These are phyloP conservation scores for Ceratotherium simum DNA, from an alignment of 2,113 vertebrate genomes.

Conservation along the genomic window DNA sequence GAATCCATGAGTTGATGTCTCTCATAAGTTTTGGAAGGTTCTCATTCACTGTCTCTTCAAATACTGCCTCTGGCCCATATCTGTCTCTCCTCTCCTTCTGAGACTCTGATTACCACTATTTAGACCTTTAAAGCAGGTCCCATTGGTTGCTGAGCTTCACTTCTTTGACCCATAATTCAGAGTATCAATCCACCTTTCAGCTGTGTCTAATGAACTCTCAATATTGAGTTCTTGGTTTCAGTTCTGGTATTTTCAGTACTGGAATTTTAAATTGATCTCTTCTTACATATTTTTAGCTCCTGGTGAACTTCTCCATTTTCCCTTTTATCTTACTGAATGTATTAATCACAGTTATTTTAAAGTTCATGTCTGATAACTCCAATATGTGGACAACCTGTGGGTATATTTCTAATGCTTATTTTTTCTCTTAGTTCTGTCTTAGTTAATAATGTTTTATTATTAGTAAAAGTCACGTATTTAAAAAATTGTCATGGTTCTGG, in stretches of 20 bases:
- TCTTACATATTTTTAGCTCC: neutral
- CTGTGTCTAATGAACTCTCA: neutral
- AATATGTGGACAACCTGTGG: neutral
- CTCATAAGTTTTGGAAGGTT: neutral
- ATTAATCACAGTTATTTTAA: slow-evolving; percentile 14
- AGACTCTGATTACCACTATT: neutral
- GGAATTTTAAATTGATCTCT: neutral
- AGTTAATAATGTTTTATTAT: slow-evolving; percentile 21
- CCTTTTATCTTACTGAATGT: neutral
- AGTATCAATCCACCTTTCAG: neutral
- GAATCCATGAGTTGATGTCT: neutral
- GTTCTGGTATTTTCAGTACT: neutral
- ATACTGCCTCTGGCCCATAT: neutral
- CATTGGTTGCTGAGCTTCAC: neutral
- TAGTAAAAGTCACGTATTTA: slow-evolving; percentile 41
- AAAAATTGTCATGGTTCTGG: neutral
- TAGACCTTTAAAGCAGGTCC: neutral
- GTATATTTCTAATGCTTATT: neutral
- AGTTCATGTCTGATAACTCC: neutral
- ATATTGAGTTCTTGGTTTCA: neutral
- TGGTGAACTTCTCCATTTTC: neutral
- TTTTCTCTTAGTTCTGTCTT: slow-evolving; percentile 30
- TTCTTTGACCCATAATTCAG: neutral
- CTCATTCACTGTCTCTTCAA: neutral
- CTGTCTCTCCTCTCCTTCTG: neutral